Evolutionary conservation across 2,797 vertebrate species (phyloP).

Genomic region (Siniperca obscura): DNA sequence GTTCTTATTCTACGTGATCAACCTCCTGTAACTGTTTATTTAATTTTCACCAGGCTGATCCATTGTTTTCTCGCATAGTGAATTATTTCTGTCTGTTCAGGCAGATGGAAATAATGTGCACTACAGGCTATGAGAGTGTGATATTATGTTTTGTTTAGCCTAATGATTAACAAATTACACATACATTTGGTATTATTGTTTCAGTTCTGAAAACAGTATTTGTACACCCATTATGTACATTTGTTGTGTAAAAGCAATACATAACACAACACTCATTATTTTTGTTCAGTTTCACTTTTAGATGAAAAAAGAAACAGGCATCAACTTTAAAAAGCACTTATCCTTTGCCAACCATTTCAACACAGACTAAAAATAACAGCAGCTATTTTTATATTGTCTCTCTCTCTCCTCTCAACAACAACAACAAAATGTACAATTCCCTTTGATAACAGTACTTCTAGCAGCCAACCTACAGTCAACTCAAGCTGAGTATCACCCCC

Average conservation of each 20-base stretch:
- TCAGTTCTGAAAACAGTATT: neutral
- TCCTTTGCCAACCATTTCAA: conserved; percentile 12
- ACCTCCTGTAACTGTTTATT: neutral
- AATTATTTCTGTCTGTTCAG: neutral
- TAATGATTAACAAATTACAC: neutral
- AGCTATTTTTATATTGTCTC: conserved; percentile 30
- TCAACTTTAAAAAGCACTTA: neutral
- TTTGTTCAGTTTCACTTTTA: neutral
- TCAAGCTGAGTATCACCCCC: neutral
- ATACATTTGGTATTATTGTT: neutral
- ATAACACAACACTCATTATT: neutral
- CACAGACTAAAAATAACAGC: conserved; percentile 43
- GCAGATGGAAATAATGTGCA: neutral
- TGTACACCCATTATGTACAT: neutral
- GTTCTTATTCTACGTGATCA: neutral
- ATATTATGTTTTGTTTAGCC: neutral
- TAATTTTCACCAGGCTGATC: neutral
- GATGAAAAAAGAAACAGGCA: neutral
- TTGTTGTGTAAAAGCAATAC: neutral
- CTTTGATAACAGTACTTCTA: conserved; percentile 5
- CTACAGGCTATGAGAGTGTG: neutral
- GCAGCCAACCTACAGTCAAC: neutral
- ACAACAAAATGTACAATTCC: conserved; percentile 28
- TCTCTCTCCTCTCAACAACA: neutral
- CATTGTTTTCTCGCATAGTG: neutral